A percentile compares a stretch with the other conserved stretches of the same genome.
These are phyloP conservation scores for Caenorhabditis sp. DNA, from an alignment of 2,888 invertebrate genomes.

Conservation along the genomic window DNA sequence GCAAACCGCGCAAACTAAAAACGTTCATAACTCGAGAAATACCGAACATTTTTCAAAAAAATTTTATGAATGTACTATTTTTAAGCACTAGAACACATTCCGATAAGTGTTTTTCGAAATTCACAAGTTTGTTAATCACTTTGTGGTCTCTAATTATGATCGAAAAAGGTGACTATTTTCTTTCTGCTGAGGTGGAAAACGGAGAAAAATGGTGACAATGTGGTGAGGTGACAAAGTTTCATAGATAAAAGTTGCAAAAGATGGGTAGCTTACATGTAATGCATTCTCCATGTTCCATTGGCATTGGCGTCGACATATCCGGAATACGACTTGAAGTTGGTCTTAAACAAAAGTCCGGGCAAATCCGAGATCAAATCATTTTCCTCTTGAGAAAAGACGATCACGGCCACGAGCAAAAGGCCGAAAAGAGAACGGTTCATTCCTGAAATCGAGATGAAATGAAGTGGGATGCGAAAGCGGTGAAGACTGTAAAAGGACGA, in stretches of 20 bases:
- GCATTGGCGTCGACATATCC: conserved; percentile 80
- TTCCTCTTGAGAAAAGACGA: conserved; percentile 42
- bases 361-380: conserved; percentile 75
- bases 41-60: too few species aligned
- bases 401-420: conserved; percentile 16
- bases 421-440: conserved; percentile 42
- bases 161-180: too few species aligned
- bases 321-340: conserved; percentile 80
- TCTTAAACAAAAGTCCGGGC: conserved; percentile 79
- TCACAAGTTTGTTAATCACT: too few species aligned
- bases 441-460: conserved; percentile 4
- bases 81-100: too few species aligned
- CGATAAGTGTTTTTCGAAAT: too few species aligned
- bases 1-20: too few species aligned
- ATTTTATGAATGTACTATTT: too few species aligned
- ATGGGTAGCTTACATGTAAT: conserved; percentile 79
- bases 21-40: too few species aligned
- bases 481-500: not conserved
- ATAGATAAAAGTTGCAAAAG: conserved; percentile 1
- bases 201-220: conserved; percentile 12
- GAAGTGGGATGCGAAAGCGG: not conserved
- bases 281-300: conserved; percentile 79
- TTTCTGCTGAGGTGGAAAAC: conserved; percentile 13
- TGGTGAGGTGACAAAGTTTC: too few species aligned
- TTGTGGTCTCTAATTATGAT: too few species aligned